phyloP scores from a whole-genome alignment of 2,797 vertebrate genomes.

The Paedocypris micromegethes region DNA sequence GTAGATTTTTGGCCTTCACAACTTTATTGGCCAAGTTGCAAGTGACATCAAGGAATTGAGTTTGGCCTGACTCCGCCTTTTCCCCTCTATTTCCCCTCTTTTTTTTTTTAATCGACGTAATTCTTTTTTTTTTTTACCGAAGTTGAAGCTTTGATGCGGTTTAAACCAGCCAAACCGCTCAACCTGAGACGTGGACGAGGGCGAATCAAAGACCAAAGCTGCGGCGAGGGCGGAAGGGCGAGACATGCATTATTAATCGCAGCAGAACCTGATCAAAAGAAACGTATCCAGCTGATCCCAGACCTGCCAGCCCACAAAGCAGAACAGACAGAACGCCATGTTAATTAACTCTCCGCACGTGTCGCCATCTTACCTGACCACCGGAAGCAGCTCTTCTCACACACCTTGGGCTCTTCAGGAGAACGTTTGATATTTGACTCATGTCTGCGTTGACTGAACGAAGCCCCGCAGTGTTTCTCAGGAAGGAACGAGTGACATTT shows the following conservation, averaged over 20 bases:
- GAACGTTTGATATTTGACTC: constrained; percentile 16
- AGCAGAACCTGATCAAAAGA: constrained; percentile 46
- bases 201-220: constrained; percentile 33
- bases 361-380: background rate
- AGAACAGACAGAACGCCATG: constrained; percentile 42
- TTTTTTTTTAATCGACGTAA: too few species aligned
- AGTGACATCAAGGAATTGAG: too few species aligned
- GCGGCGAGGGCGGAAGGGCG: constrained; percentile 37
- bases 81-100: too few species aligned
- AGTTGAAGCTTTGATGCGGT: too few species aligned
- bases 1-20: too few species aligned
- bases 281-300: constrained; percentile 43
- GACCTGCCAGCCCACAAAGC: constrained; percentile 37
- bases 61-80: too few species aligned
- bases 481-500: constrained; percentile 21
- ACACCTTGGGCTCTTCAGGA: too few species aligned
- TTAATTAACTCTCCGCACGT: constrained; percentile 31
- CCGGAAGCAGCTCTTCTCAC: too few species aligned
- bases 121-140: too few species aligned
- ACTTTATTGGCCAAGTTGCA: too few species aligned
- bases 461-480: constrained; percentile 27
- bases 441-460: constrained; percentile 9
- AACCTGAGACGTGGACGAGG: constrained; percentile 10
- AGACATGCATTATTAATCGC: constrained; percentile 48
- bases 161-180: too few species aligned